Base-by-base conservation (phyloP, 2,113 vertebrate genomes). In the Nesogale talazaci region DNA sequence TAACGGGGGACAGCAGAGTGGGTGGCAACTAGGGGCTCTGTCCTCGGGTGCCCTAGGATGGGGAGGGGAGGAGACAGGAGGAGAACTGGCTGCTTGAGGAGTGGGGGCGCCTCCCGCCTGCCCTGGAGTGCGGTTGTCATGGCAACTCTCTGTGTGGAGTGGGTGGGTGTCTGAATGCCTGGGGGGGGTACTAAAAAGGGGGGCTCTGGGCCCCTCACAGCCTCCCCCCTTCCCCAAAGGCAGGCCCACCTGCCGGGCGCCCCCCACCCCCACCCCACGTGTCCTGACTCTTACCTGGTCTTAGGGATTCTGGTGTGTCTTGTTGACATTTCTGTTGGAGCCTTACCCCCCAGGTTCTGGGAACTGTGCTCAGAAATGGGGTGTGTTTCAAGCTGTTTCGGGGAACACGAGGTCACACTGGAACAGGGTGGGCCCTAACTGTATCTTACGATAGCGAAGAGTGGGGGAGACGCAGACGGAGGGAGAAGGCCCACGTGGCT, bases 81-180 rank as follows among this genome's bases (percentile, higher is more conserved):
- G 84, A 88, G 88, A 88, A 87, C 42, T 34, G 29, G 89, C 83
- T 92, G 91, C 63, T 46, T 31, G 46, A 85, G 65, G 29, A 81
- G 91, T 84, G 86, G 90, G 78, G 93, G 95, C 4, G 36, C 94
- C 11, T 75, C 46, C 16, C 89, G 86, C 72, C 86, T 94, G 96
- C 94, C 95, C 94, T 86, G 40, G 34, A 88, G 84, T 83, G 42
- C 0, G 1, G 94, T 91, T 94, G 82, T 94, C 89, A 75, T 65
- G 59, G 94, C 70, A 92, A 96, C 95, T n/a, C 79, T 89, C 82
- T 17, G 40, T 40, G 84, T 59, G 0, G 2, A 86, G 95, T 94
- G 91, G 91, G 96, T 93, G 63, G 89, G 92, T 83, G 86, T 61
- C 86, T 93, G 94, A 80, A 59, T 56, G 92, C 27, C 85, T 78